Evolutionary conservation across 2,888 invertebrate species (phyloP), one percentile per base, ranked within the genome.

Genomic region (Erebia aethiops): DNA sequence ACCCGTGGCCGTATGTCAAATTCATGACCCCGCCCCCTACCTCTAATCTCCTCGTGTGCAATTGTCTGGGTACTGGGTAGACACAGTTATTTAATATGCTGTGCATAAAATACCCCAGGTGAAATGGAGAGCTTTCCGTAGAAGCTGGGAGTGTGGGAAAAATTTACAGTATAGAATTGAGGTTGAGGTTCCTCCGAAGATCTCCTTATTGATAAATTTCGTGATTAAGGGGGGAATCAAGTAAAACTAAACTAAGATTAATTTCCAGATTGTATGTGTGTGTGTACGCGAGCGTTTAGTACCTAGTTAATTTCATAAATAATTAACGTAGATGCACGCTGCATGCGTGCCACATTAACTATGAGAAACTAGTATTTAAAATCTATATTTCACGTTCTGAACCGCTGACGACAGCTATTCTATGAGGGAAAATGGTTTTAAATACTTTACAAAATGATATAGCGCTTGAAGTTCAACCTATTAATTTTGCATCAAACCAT

Each of bases 1-100:
- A 74, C 75, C 73, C 71, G 73, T 71, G 63, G 58, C 71, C 87
- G 87, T 87, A 84, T 87, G 87, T 89, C 83, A 88, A 89, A 88
- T 89, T 89, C 87, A 41, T 66, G 84, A 83, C 84, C 80, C 80
- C 78, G 77, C 74, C 76, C 74, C 76, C 69, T 67, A 65, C 74
- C 75, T 62, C 69, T 41, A 18, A 60, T 68, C 69, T 70, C 71
- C 56, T 71, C 64, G 52, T 71, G 73, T 71, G 73, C 72, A 67
- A 70, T 63, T 51, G 49, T 51, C n/a, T n/a, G n/a, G n/a, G n/a
- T n/a, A n/a, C 67, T 52, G 65, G 61, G 69, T 72, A 67, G 60
- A 70, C 69, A 71, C 67, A 69, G 41, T 69, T 52, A 43, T 52
- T 61, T 35, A 5, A 35, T 35, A 35, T 54, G 57, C 18, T 35